These are phyloP conservation scores for Vanacampus margaritifer DNA, from an alignment of 2,113 vertebrate genomes.

Conservation along the genomic window DNA sequence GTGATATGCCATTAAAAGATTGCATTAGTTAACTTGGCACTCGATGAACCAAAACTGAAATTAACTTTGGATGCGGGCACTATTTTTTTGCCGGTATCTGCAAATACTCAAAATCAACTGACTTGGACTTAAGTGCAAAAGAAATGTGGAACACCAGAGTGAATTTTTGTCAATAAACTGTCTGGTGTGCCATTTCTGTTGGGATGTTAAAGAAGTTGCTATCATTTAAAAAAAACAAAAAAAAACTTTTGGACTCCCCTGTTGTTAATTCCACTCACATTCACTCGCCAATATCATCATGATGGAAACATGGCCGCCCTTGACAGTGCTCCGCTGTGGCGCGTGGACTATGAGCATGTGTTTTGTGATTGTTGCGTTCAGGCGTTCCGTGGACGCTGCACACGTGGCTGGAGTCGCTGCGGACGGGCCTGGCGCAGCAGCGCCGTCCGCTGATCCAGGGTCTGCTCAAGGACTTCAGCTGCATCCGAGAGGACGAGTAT, in stretches of 20 bases:
- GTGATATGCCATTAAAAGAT: too few species aligned
- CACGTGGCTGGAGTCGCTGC: constrained; percentile 78
- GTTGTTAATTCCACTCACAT: neutral
- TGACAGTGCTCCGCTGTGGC: neutral
- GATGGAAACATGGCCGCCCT: constrained; percentile 58
- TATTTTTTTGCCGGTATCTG: too few species aligned
- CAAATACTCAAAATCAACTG: too few species aligned
- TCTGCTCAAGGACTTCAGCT: constrained; percentile 77
- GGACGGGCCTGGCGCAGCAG: constrained; percentile 73
- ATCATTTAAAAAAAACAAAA: neutral
- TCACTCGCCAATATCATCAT: constrained; percentile 14
- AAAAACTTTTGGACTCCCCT: neutral
- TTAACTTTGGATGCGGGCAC: too few species aligned
- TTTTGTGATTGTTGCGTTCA: constrained; percentile 41
- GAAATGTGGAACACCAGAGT: too few species aligned
- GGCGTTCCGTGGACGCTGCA: constrained; percentile 80
- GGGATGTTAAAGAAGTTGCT: too few species aligned
- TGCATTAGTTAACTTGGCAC: too few species aligned
- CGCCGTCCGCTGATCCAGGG: constrained; percentile 75
- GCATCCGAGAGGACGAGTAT: constrained; percentile 78
- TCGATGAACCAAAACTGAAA: too few species aligned
- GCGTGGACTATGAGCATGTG: constrained; percentile 2
- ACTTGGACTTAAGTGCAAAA: too few species aligned
- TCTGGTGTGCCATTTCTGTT: too few species aligned
- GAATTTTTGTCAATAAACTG: too few species aligned